These are phyloP conservation scores for Automeris io DNA, from an alignment of 2,888 invertebrate genomes.

Conservation along the genomic window DNA sequence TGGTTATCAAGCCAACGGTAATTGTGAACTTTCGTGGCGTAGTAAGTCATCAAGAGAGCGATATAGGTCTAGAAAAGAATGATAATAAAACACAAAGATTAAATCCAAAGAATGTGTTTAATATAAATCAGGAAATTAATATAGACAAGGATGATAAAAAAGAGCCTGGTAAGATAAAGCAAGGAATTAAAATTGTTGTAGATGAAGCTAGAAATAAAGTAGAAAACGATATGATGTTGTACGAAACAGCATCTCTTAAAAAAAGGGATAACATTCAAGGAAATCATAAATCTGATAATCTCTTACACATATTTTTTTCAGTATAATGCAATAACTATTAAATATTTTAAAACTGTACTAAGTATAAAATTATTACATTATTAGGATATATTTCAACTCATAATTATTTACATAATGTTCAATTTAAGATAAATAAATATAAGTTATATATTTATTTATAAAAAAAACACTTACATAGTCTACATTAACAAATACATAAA, in stretches of 20 bases:
- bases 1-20: conserved; percentile 65
- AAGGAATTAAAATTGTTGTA: conserved; percentile 11
- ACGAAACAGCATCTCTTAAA: conserved; percentile 41
- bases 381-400: too few species aligned
- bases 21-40: conserved; percentile 65
- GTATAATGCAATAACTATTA: conserved; percentile 22
- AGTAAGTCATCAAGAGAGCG: conserved; percentile 55
- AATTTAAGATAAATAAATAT: too few species aligned
- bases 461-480: too few species aligned
- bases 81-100: conserved; percentile 31
- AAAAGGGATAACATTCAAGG: conserved; percentile 25
- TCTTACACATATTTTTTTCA: conserved; percentile 54
- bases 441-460: too few species aligned
- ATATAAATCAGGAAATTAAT: conserved; percentile 67
- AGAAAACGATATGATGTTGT: conserved; percentile 48
- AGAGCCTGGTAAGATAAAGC: conserved; percentile 28
- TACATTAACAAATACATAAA: too few species aligned
- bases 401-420: too few species aligned
- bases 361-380: neutral
- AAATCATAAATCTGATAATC: conserved; percentile 35
- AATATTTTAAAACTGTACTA: neutral
- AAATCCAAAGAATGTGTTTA: conserved; percentile 53
- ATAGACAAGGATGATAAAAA: conserved; percentile 37
- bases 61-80: conserved; percentile 49
- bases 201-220: neutral